These are phyloP conservation scores for Forbesichthys agassizii DNA, from an alignment of 2,113 vertebrate genomes.

Conservation along the genomic window DNA sequence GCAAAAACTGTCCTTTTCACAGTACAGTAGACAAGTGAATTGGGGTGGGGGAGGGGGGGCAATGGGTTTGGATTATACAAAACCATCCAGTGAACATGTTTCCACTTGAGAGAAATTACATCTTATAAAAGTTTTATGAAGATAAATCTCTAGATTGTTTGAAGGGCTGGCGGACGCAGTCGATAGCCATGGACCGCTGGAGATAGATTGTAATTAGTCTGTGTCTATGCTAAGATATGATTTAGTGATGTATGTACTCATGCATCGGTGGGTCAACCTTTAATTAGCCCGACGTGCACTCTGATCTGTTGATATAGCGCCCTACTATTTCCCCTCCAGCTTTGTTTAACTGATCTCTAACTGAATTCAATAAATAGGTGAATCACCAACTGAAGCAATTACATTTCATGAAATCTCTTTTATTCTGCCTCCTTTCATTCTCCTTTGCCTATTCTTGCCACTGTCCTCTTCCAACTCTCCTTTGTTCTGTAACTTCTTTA, in stretches of 20 bases:
- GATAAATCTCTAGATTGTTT: slow-evolving; percentile 32
- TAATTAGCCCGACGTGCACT: neutral
- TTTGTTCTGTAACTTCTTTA: neutral
- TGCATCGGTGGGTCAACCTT: neutral
- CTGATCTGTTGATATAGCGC: no score
- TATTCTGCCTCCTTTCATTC: no score
- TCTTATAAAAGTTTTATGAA: slow-evolving; percentile 55
- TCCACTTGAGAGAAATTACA: slow-evolving; percentile 51
- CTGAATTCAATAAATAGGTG: neutral
- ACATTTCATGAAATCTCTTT: no score
- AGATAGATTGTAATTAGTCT: no score
- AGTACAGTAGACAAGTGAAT: slow-evolving; percentile 44
- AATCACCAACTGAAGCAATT: slow-evolving; percentile 10
- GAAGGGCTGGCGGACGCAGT: slow-evolving; percentile 9
- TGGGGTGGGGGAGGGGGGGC: neutral
- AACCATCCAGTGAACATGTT: slow-evolving; percentile 39
- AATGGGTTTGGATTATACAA: slow-evolving; percentile 36
- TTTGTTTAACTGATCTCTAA: neutral
- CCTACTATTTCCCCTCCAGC: no score
- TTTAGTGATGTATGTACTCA: neutral
- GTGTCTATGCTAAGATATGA: neutral
- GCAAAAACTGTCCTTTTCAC: slow-evolving; percentile 42
- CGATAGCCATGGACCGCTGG: slow-evolving; percentile 6
- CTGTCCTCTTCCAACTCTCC: neutral
- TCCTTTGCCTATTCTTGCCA: no score